Conservation (phyloP, 2,888 invertebrate species). For the Nemotelus nigrinus region DNA sequence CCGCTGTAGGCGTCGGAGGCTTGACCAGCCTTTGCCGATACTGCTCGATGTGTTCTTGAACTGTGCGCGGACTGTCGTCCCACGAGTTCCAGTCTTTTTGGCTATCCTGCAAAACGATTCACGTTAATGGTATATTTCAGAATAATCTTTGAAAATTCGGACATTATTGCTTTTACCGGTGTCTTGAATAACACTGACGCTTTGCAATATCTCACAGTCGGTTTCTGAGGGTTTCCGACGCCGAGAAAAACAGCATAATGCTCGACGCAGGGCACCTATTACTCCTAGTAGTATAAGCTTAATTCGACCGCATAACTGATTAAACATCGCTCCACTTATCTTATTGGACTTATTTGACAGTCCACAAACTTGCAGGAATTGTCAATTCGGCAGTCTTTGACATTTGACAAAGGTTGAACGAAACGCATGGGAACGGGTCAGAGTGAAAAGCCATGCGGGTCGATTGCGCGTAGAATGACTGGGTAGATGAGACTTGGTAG, state of each 20-base stretch:
- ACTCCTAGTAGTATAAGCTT: constrained; percentile 69
- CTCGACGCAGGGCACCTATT: constrained; percentile 68
- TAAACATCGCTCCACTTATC: constrained; percentile 62
- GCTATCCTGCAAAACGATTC: constrained; percentile 51
- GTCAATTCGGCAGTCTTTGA: too few species aligned
- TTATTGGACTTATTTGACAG: too few species aligned
- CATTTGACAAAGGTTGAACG: too few species aligned
- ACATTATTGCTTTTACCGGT: constrained; percentile 36
- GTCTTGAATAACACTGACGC: constrained; percentile 68
- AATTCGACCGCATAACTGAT: constrained; percentile 66
- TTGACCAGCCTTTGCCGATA: constrained; percentile 69
- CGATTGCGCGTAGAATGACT: too few species aligned
- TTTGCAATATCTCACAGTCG: constrained; percentile 69
- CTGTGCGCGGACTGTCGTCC: constrained; percentile 69
- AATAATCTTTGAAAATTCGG: background rate
- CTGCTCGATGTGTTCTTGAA: constrained; percentile 73
- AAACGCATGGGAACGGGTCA: too few species aligned
- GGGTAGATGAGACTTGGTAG: too few species aligned
- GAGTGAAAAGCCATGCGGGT: too few species aligned
- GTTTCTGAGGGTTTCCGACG: constrained; percentile 67
- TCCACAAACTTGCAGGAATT: too few species aligned
- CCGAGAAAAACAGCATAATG: constrained; percentile 71
- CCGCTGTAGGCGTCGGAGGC: constrained; percentile 62
- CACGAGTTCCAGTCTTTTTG: constrained; percentile 70
- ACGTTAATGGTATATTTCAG: background rate